Conservation (phyloP, 2,113 vertebrate genomes). For the Fregetta grallaria region DNA sequence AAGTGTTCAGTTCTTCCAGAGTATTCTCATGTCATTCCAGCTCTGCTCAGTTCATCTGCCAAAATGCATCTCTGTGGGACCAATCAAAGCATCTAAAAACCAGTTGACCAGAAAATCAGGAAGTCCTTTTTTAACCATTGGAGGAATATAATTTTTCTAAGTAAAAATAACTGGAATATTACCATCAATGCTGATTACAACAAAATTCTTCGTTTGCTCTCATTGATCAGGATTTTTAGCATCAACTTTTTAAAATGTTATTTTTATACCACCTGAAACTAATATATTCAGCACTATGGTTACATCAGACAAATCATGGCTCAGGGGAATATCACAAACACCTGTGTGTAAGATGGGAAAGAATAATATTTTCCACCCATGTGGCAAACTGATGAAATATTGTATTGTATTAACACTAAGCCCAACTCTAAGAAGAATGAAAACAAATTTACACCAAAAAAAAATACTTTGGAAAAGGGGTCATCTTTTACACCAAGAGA, state of each 20-base stretch:
- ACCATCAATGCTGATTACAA: not conserved
- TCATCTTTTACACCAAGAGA: not conserved
- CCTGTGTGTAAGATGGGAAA: slow-evolving; percentile 20
- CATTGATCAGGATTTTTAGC: not conserved
- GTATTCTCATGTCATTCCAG: not conserved
- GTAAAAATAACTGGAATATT: not conserved
- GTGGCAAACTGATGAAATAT: slow-evolving; percentile 5
- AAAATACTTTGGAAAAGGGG: not conserved
- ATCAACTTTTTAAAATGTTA: not conserved
- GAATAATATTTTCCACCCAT: slow-evolving; percentile 6
- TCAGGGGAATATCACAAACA: slow-evolving; percentile 18
- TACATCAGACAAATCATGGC: not conserved
- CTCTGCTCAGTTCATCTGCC: not conserved
- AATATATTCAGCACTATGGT: not conserved
- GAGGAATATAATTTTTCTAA: not conserved
- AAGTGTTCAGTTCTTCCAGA: not conserved
- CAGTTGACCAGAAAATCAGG: not conserved
- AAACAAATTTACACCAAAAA: not conserved
- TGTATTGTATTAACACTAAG: not conserved
- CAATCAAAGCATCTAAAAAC: not conserved
- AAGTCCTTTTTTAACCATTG: not conserved
- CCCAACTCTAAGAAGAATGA: not conserved
- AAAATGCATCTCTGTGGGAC: slow-evolving; percentile 5
- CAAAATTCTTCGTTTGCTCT: not conserved
- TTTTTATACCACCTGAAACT: not conserved